phyloP scores from a whole-genome alignment of 2,113 vertebrate genomes.

The Astatoreochromis straeleni region DNA sequence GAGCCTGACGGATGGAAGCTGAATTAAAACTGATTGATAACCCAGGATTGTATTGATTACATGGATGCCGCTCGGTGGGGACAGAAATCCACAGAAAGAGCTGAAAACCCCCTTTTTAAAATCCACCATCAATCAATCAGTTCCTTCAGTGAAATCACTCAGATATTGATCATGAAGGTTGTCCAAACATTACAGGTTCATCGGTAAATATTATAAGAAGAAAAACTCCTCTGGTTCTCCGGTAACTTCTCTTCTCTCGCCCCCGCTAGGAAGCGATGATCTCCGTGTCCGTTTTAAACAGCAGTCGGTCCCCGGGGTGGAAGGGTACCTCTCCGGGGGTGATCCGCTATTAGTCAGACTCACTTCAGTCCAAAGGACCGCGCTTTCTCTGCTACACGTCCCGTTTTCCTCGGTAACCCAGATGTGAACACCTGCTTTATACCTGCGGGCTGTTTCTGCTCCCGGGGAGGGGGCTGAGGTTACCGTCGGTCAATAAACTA shows the following conservation, averaged over 20 bases:
- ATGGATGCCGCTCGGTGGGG: not conserved
- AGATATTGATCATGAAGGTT: not conserved
- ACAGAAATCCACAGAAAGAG: not conserved
- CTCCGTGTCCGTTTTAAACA: not conserved
- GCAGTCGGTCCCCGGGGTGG: not conserved
- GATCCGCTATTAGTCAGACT: not conserved
- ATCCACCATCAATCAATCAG: not conserved
- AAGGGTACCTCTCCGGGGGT: not conserved
- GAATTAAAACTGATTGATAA: not conserved
- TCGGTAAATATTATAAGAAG: not conserved
- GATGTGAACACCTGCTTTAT: not conserved
- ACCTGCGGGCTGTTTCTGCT: not conserved
- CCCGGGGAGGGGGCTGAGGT: not conserved
- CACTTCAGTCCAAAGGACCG: not conserved
- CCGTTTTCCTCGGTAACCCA: not conserved
- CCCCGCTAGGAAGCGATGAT: not conserved
- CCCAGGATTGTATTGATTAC: not conserved
- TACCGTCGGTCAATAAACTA: not conserved
- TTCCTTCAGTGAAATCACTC: not conserved
- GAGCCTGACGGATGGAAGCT: constrained; percentile 1
- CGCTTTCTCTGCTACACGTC: not conserved
- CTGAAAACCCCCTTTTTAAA: not conserved
- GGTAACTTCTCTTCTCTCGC: not conserved
- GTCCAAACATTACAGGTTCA: not conserved
- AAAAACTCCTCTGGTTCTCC: not conserved